Base-by-base conservation (phyloP, 2,888 invertebrate species). In the Gortyna flavago region DNA sequence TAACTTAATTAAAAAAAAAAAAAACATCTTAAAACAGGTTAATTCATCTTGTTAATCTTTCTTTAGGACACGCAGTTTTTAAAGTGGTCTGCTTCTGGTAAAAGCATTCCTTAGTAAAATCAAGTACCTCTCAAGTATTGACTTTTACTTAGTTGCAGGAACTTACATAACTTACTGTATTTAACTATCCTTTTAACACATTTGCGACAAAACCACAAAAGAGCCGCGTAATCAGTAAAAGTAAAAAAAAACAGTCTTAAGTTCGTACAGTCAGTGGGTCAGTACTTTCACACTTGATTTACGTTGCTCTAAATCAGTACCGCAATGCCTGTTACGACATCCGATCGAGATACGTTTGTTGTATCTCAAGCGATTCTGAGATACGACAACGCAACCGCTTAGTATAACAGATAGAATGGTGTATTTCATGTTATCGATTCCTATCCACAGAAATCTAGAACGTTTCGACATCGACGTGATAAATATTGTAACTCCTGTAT, bases 241-340 rank as follows among this genome's bases (percentile, higher is more conserved):
- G 72, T 77, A 76, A 81, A 84, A 79, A 85, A 79, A 79, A 71
- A 41, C 41, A 81, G 48, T 29, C 70, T 79, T 84, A 74, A 79
- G 83, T 85, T 83, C 64, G 72, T 66, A 75, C 71, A 73, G 59
- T 77, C 57, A 85, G 83, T 88, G 71, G 86, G 86, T 89, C 87
- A 89, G 80, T 84, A 91, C 92, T 92, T 93, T 92, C 91, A 89
- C 91, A 91, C 88, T 84, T 90, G 88, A 92, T 93, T 92, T 90
- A 88, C 77, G 87, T 85, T 88, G 88, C 88, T 90, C 88, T 86
- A 90, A 84, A 89, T 92, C 90, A 90, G 83, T 89, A 88, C 89
- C 70, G 88, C 86, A 89, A 88, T 85, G 77, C 79, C 84, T 88
- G 88, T 92, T 92, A 92, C 91, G 84, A 89, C 89, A 90, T 78